Conservation (phyloP, 2,888 invertebrate genomes). For the Parnassius smintheus region DNA sequence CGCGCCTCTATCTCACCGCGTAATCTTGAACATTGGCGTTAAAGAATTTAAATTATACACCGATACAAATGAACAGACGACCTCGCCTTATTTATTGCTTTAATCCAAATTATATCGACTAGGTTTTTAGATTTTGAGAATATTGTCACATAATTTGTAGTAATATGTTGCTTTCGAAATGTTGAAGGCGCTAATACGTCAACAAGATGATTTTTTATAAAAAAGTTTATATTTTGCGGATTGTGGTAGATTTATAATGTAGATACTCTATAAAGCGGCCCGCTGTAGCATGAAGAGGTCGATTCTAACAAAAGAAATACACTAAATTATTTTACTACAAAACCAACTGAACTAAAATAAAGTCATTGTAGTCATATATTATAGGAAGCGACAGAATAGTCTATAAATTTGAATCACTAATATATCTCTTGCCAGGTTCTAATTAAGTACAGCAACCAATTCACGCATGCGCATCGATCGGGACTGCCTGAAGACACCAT, state of each 20-base stretch:
- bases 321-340: constrained; percentile 26
- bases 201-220: constrained; percentile 33
- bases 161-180: constrained; percentile 48
- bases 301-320: neutral
- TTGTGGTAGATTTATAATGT: too few species aligned
- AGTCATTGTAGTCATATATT: constrained; percentile 49
- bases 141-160: constrained; percentile 69
- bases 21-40: constrained; percentile 82
- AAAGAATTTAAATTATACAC: constrained; percentile 81
- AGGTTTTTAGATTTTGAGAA: constrained; percentile 63
- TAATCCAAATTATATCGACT: constrained; percentile 79
- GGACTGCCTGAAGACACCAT: constrained; percentile 69
- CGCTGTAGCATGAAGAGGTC: too few species aligned
- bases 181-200: constrained; percentile 27
- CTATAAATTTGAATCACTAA: constrained; percentile 70
- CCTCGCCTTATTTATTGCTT: constrained; percentile 75
- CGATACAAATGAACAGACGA: constrained; percentile 79
- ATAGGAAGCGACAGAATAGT: constrained; percentile 45
- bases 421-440: constrained; percentile 66
- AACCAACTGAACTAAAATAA: constrained; percentile 26
- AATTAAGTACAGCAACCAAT: constrained; percentile 72
- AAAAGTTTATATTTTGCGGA: neutral
- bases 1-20: constrained; percentile 74
- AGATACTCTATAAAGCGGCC: too few species aligned
- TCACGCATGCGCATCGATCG: constrained; percentile 67